Evolutionary conservation across 2,797 vertebrate genomes (phyloP).

Genomic region (Alauda arvensis): DNA sequence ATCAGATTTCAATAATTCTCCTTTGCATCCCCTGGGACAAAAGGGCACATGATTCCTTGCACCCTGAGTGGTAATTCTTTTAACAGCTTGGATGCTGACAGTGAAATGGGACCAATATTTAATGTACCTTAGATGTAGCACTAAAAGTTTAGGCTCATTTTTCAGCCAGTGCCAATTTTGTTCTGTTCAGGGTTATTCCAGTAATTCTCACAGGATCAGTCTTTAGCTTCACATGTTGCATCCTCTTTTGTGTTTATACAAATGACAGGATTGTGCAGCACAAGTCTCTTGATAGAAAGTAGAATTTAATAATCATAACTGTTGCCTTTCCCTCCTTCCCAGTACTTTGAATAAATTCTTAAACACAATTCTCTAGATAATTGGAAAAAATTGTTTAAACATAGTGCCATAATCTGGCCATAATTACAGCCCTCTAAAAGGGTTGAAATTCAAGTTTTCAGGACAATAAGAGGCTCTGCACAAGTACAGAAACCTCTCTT

Average conservation of each 20-base stretch:
- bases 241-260: not conserved
- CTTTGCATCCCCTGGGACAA: not conserved
- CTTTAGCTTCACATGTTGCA: not conserved
- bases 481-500: not conserved
- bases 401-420: not conserved
- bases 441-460: not conserved
- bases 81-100: not conserved
- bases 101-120: not conserved
- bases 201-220: not conserved
- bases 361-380: not conserved
- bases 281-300: not conserved
- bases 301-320: not conserved
- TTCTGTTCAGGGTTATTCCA: not conserved
- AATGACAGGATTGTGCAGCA: not conserved
- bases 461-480: not conserved
- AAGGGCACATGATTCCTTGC: not conserved
- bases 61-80: not conserved
- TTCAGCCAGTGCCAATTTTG: not conserved
- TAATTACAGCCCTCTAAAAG: not conserved
- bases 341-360: not conserved
- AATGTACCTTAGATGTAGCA: not conserved
- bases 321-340: not conserved
- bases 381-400: not conserved
- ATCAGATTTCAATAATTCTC: conserved; percentile 18
- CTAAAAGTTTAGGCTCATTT: not conserved